phyloP scores from a whole-genome alignment of 2,888 invertebrate genomes.

The Ormyrus nitidulus region DNA sequence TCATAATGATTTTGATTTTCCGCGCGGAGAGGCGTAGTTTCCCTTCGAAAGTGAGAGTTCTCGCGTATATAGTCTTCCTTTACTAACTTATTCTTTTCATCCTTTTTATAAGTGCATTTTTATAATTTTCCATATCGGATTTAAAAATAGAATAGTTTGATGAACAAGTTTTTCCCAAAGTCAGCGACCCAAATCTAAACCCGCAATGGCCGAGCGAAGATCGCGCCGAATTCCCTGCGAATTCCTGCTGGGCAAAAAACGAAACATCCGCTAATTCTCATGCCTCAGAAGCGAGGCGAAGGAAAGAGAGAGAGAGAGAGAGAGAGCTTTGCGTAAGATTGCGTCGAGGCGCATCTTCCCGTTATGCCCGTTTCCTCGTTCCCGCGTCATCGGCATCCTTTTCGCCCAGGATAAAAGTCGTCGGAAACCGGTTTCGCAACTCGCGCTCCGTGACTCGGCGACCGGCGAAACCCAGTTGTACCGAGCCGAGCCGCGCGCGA shows the following conservation, averaged over 20 bases:
- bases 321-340: conserved; percentile 23
- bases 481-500: background rate
- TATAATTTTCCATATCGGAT: too few species aligned
- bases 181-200: too few species aligned
- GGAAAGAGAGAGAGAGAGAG: background rate
- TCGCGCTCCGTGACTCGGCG: conserved; percentile 51
- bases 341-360: conserved; percentile 39
- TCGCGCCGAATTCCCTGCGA: too few species aligned
- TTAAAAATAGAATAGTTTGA: too few species aligned
- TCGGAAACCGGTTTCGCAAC: conserved; percentile 61
- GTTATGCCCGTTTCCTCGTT: conserved; percentile 56
- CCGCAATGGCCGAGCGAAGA: too few species aligned
- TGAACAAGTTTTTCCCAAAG: too few species aligned
- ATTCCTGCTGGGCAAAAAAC: background rate
- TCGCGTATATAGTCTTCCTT: too few species aligned
- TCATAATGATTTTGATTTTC: background rate
- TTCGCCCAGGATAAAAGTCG: conserved; percentile 55
- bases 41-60: too few species aligned
- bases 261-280: background rate
- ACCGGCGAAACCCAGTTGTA: conserved; percentile 55
- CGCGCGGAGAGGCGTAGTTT: too few species aligned
- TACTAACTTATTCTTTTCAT: too few species aligned
- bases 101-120: too few species aligned
- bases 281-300: background rate
- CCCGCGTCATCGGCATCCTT: conserved; percentile 57